Base-by-base conservation (phyloP, 1,140 invertebrate genomes). In the Palaemon carinicauda region DNA sequence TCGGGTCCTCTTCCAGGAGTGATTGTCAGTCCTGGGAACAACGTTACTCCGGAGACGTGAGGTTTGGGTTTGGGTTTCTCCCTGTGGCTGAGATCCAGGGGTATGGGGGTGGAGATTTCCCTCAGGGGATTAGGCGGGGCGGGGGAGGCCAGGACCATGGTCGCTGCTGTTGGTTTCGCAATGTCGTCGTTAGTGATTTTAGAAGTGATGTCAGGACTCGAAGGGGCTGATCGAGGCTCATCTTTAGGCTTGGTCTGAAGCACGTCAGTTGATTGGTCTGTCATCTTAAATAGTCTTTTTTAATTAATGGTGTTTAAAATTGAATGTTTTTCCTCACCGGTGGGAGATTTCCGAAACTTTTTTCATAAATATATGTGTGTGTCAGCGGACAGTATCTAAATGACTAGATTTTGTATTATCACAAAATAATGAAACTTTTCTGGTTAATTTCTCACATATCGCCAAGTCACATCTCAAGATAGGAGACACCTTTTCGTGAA, bases 1-100 rank as follows among this genome's bases (percentile, higher is more conserved):
- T 33, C 29, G 4, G 19, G 31, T 14, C 29, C 24, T 7, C 77
- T 53, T 1, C 79, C 80, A 0, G 79, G 80, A 1, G 85, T 82
- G 69, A 81, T 82, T 21, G 85, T 82, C 52, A 82, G 71, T 15
- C 85, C 80, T 3, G 85, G 85, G 52, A 80, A 86, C 12, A 86
- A 31, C 4, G 84, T 86, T 17, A 86, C 84, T 9, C 84, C 84
- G 21, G 77, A 54, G 7, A 73, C 65, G 14, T 31, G 50, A 21
- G 24, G 29, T 69, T 56, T 75, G 50, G 80, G 80, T 19, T 21
- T 21, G 1, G 31, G 60, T 21, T 51, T 24, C 24, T 86, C 75
- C 4, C 84, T 75, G 29, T 86, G 84, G 27, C 84, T 86, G 21
- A 86, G 69, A 14, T 86, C 84, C 65, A 86, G 65, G 21, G 78